A percentile compares a stretch with the other conserved stretches of the same genome.
Evolutionary conservation across 2,113 vertebrate genomes (phyloP).

Genomic region (Microcebus ravelobensis): DNA sequence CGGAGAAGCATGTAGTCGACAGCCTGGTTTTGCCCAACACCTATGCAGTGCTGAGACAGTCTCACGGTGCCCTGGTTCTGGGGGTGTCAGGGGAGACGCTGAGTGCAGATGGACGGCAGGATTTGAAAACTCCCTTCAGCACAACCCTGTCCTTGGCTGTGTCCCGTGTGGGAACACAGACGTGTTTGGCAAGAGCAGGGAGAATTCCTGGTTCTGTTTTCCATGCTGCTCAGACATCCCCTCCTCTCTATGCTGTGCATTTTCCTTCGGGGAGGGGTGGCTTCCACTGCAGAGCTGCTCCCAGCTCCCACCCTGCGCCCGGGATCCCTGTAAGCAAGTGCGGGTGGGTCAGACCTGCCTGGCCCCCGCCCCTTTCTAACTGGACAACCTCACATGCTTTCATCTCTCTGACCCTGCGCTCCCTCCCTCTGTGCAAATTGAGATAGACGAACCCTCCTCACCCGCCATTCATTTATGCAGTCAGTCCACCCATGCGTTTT

Average conservation of each 20-base stretch:
- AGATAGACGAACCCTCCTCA: neutral
- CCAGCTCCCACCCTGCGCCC: accelerated
- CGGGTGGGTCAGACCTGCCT: neutral
- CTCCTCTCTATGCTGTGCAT: neutral
- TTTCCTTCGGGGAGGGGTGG: neutral
- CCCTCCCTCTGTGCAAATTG: neutral
- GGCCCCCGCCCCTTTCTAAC: neutral
- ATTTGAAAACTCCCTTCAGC: neutral
- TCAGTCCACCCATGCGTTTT: no score
- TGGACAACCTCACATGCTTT: accelerated
- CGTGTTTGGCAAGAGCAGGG: neutral
- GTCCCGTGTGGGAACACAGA: neutral
- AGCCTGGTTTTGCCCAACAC: accelerated
- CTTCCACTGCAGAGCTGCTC: neutral
- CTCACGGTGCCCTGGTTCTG: no score
- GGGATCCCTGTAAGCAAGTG: neutral
- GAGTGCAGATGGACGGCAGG: accelerated
- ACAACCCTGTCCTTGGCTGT: accelerated
- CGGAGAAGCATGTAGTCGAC: neutral
- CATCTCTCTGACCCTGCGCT: neutral
- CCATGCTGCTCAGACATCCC: neutral
- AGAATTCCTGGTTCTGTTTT: neutral
- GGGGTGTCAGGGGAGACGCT: neutral
- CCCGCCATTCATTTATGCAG: neutral
- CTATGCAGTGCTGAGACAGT: neutral